Conservation (phyloP, 2,888 invertebrate species). For the Bedellia somnulentella region DNA sequence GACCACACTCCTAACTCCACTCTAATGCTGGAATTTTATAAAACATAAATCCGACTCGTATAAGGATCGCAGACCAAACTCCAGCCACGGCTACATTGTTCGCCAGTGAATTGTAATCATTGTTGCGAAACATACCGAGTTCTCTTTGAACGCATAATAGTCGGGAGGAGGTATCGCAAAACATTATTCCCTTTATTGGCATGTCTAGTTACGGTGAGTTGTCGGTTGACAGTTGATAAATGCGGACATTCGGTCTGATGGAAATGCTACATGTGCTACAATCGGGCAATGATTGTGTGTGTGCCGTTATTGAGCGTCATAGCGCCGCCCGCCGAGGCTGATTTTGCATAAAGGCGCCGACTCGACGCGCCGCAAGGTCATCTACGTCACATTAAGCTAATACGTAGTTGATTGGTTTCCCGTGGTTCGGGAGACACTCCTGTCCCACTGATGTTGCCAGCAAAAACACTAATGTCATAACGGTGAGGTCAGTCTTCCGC, state of each 20-base stretch:
- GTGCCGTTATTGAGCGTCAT: slow-evolving; percentile 28
- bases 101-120: slow-evolving; percentile 14
- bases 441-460: slow-evolving; percentile 46
- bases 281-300: slow-evolving; percentile 30
- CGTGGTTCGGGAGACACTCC: slow-evolving; percentile 34
- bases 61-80: slow-evolving; percentile 18
- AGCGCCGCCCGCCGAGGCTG: slow-evolving; percentile 21
- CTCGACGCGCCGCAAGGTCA: slow-evolving; percentile 21
- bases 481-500: slow-evolving; percentile 27
- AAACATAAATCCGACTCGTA: slow-evolving; percentile 21
- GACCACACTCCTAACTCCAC: slow-evolving; percentile 20
- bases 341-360: slow-evolving; percentile 32
- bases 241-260: neutral
- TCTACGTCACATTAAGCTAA: slow-evolving; percentile 54
- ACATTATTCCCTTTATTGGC: neutral
- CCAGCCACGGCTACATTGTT: slow-evolving; percentile 15
- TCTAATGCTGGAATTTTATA: slow-evolving; percentile 30
- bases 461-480: slow-evolving; percentile 55
- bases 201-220: slow-evolving; percentile 5
- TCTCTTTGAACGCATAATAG: neutral
- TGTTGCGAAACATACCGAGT: slow-evolving; percentile 1
- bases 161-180: no score
- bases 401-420: slow-evolving; percentile 56
- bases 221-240: slow-evolving; percentile 1
- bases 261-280: slow-evolving; percentile 13